A percentile compares a stretch with the other conserved stretches of the same genome.
Conservation (phyloP, 2,888 invertebrate genomes). For the Cistogaster globosa region DNA sequence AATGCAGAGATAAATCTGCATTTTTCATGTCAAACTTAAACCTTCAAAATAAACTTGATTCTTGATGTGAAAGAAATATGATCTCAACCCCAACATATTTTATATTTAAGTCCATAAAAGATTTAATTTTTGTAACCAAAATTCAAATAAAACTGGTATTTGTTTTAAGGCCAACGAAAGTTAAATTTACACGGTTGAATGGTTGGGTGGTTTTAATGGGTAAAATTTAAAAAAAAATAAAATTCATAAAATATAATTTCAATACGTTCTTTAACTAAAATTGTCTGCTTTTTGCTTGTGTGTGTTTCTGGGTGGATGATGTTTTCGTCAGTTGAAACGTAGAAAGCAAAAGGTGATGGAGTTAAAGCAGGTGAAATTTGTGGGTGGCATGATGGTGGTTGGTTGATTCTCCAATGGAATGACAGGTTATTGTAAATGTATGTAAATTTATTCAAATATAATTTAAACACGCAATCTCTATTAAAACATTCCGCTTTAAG, state of each 20-base stretch:
- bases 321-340: not conserved
- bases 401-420: not conserved
- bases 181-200: conserved; percentile 52
- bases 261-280: conserved; percentile 25
- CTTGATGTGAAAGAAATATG: no score
- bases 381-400: conserved; percentile 19
- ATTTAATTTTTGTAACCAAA: conserved; percentile 37
- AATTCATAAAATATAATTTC: conserved; percentile 56
- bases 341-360: not conserved
- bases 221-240: conserved; percentile 39
- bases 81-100: not conserved
- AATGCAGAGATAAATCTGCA: no score
- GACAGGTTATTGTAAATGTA: conserved; percentile 64
- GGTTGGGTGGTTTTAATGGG: conserved; percentile 26
- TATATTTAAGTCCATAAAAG: not conserved
- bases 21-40: no score
- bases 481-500: conserved; percentile 69
- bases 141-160: conserved; percentile 45
- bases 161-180: conserved; percentile 56
- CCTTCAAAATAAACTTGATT: no score
- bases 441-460: conserved; percentile 77
- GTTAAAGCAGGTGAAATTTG: conserved; percentile 21
- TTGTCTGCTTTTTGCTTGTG: not conserved
- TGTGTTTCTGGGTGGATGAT: not conserved
- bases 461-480: conserved; percentile 79